These are phyloP conservation scores for Mormoops blainvillei DNA, from an alignment of 2,113 vertebrate species.

Conservation along the genomic window DNA sequence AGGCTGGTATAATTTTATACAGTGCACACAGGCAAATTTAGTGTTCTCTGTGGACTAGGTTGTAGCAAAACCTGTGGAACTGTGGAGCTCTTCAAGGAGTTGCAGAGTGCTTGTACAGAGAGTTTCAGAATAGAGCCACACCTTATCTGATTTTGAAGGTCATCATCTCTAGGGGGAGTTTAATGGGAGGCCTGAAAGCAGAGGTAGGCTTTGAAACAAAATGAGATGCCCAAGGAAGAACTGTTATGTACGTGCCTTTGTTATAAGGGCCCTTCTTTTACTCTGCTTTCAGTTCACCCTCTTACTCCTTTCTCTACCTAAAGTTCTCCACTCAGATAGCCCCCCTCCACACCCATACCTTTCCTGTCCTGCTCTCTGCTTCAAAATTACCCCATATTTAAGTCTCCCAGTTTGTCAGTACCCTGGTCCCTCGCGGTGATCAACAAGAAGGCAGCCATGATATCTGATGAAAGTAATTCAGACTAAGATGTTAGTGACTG, in stretches of 20 bases:
- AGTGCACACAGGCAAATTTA: background rate
- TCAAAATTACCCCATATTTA: background rate
- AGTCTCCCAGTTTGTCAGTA: background rate
- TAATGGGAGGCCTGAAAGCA: background rate
- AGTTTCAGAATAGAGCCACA: background rate
- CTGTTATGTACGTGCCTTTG: background rate
- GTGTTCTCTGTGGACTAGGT: background rate
- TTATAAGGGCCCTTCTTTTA: background rate
- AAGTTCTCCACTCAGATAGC: background rate
- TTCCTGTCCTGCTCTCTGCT: background rate
- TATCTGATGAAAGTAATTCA: background rate
- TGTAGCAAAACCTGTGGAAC: background rate
- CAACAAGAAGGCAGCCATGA: background rate
- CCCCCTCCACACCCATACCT: background rate
- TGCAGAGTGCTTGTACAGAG: background rate
- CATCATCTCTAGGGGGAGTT: background rate
- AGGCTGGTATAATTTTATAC: constrained; percentile 26
- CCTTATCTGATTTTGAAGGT: constrained; percentile 30
- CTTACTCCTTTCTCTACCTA: background rate
- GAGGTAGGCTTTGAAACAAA: background rate
- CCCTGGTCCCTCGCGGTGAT: background rate
- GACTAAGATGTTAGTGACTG: constrained; percentile 7
- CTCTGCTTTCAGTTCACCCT: background rate
- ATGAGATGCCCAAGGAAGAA: background rate
- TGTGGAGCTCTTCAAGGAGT: background rate